Base-by-base conservation (phyloP, 2,113 vertebrate species). In the Ammodytes dubius region DNA sequence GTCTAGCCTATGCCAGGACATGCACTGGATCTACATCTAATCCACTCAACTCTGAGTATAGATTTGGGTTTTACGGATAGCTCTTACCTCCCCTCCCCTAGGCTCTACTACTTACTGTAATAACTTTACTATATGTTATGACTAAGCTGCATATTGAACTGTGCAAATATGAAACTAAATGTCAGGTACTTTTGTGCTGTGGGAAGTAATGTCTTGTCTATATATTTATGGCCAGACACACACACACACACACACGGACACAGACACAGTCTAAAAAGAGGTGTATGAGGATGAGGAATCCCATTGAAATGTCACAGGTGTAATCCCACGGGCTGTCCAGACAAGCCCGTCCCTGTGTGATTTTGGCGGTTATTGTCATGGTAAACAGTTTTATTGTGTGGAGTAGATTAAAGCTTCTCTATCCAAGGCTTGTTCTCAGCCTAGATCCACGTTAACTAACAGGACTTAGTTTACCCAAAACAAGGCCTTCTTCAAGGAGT, bases 41-140 rank as follows among this genome's bases (percentile, higher is more conserved):
- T 90, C 85, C 79, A 85, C 71, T 90, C 82, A 83, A 14, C 74
- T 57, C 53, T 0, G 50, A 43, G 47, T 72, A 27, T 60, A 68
- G 63, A 82, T 83, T 61, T 74, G 37, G 69, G 6, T 83, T 81
- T 81, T 61, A 46, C 76, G 50, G 14, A 39, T 59, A 57, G 49
- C 15, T 46, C 49, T 27, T 17, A 19, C 39, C 17, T 6, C 9
- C 27, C 59, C 6, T 42, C 40, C 7, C 2, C 5, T 11, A 8
- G 15, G 6, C 67, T 40, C 27, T 11, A 11, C 40, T 54, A 8
- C 2, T 14, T 11, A 58, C 49, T 40, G 9, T 27, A 27, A 12
- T 42, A 50, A 10, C 4, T 65, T 11, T 4, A 19, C 14, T 56
- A n/a, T 12, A 72, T 17, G 39, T 56, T 35, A 37, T 50, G 35